phyloP scores from a whole-genome alignment of 2,797 vertebrate species.

The Poecilia velifera region DNA sequence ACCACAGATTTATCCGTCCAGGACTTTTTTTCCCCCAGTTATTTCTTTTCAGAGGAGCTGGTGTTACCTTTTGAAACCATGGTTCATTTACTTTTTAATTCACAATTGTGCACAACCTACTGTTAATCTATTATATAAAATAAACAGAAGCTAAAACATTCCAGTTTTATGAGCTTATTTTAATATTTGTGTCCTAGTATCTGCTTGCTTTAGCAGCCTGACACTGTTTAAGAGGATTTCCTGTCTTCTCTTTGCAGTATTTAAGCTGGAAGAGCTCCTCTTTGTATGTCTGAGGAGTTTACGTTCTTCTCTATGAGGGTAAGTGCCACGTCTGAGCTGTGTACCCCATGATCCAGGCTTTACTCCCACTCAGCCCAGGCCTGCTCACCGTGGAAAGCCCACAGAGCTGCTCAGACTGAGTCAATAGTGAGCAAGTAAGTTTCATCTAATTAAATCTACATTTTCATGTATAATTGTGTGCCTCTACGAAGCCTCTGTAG shows the following conservation, averaged over 20 bases:
- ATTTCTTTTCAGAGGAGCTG: background rate
- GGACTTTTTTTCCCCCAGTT: background rate
- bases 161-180: background rate
- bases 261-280: background rate
- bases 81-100: background rate
- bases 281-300: background rate
- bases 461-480: background rate
- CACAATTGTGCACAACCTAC: background rate
- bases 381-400: background rate
- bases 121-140: background rate
- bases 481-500: background rate
- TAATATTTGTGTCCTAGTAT: background rate
- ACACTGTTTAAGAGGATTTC: background rate
- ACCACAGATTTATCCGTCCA: background rate
- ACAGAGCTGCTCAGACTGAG: background rate
- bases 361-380: background rate
- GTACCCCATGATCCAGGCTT: background rate
- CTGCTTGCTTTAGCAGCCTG: background rate
- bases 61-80: background rate
- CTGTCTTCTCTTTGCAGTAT: background rate
- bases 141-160: background rate
- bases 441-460: constrained; percentile 3
- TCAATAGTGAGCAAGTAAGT: background rate
- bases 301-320: background rate
- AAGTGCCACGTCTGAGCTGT: background rate